Base-by-base conservation (phyloP, 1,140 invertebrate species). In the Pteromalus puparum region DNA sequence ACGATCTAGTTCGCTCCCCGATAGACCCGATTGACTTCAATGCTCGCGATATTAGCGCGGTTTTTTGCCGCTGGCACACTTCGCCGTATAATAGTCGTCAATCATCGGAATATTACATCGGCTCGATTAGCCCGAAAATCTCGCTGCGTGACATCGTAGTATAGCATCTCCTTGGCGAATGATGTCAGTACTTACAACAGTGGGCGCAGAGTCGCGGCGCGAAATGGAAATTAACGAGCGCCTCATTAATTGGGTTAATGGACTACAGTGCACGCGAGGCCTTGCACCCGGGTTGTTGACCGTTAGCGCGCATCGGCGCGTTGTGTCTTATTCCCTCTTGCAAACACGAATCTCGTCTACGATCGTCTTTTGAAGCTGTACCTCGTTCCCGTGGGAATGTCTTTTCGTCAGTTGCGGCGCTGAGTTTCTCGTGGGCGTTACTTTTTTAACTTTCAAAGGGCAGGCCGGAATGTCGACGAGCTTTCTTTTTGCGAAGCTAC, bases 161-260 rank as follows among this genome's bases (percentile, higher is more conserved):
- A n/a, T n/a, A n/a, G n/a, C n/a, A n/a, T 21, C 12, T 15, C 18
- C 18, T 15, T 53, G 1, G 13, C 48, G 18, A 53, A 53, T 53
- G 48, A 53, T 53, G 12, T n/a, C 28, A 48, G 46, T 2, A 1
- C 6, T 18, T n/a, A n/a, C n/a, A n/a, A n/a, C n/a, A n/a, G 34
- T 34, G 34, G 2, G n/a, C 42, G 65, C 79, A 87, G 81, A 87
- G 80, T 75, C 68, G 85, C 83, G 79, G 84, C 83, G 88, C 75
- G 75, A 87, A 87, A 89, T 87, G 78, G 85, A 88, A 90, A 90
- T 90, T 90, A 90, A 90, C 88, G 88, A 88, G 85, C 85, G 67
- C 87, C 21, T n/a, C 87, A 89, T 90, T 90, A 88, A 90, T 87
- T 88, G 88, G 88, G 88, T 89, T 90, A 90, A 90, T 89, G 87